Base-by-base conservation (phyloP, 2,797 vertebrate genomes). In the Amniataba percoides region DNA sequence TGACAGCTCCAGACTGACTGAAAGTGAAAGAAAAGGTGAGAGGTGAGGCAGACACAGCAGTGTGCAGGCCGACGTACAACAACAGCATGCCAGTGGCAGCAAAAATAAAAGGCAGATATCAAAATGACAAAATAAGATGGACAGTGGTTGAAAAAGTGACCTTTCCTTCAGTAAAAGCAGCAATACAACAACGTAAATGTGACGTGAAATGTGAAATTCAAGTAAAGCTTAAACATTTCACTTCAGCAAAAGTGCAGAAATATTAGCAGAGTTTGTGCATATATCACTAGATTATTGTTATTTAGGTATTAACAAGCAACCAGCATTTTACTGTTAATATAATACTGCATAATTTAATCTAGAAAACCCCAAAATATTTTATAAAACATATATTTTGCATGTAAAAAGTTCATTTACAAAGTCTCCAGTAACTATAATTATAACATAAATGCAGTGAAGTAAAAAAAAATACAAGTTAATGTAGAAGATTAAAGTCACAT, bases 1-100 rank as follows among this genome's bases (percentile, higher is more conserved):
- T 67, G 71, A 70, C 56, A 81, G 70, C 21, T 27, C 40, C 49
- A 42, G 5, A 49, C 13, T 61, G 77, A 67, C 34, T 67, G 42
- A 64, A 48, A 36, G 7, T 36, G 8, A 36, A 36, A 36, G 34
- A 36, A 36, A 68, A 77, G 42, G 18, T n/a, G 48, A 23, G 36
- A 45, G 27, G 1, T 8, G 13, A 25, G n/a, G 34, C 7, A 12
- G 27, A 67, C 7, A 13, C 27, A 61, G 23, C 7, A 42, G 21
- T 21, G 15, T 49, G 1, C 9, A 53, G 31, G 53, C 18, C 19
- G 45, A 18, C 3, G 14, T 19, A 42, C 12, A 43, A 34, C 40
- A 31, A 7, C 7, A 31, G 7, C 3, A 23, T 2, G 3, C n/a
- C 14, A 58, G 21, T 58, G 40, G 1, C 6, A 31, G 14, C 16